Evolutionary conservation across 1,140 invertebrate species (phyloP).

Genomic region (Eurosta solidaginis): DNA sequence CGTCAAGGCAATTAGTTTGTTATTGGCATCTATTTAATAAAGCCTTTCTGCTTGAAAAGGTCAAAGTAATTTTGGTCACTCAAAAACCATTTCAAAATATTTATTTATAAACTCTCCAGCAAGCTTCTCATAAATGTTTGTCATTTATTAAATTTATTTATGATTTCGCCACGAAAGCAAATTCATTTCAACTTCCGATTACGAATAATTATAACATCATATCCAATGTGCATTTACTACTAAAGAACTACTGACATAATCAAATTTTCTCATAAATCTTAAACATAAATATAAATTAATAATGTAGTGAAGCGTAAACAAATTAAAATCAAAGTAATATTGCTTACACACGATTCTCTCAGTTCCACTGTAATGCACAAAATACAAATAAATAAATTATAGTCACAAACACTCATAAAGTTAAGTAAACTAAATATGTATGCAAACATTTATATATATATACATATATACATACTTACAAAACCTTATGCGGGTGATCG

Average conservation of each 20-base stretch:
- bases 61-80: too few relatives aligned
- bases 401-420: not conserved
- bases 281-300: conserved; percentile 17
- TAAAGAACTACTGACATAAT: too few relatives aligned
- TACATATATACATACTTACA: too few relatives aligned
- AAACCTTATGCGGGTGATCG: too few relatives aligned
- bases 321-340: conserved; percentile 1
- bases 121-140: not conserved
- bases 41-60: too few relatives aligned
- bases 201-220: not conserved
- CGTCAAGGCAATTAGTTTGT: too few relatives aligned
- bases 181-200: not conserved
- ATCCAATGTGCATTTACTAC: not conserved
- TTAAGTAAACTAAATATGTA: not conserved
- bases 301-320: conserved; percentile 1
- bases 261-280: not conserved
- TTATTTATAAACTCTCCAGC: too few relatives aligned
- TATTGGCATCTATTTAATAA: too few relatives aligned
- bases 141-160: not conserved
- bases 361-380: not conserved
- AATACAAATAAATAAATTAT: not conserved
- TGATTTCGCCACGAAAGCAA: conserved; percentile 13
- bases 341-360: conserved; percentile 13
- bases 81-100: too few relatives aligned
- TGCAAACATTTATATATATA: too few relatives aligned